Percentiles rank a stretch among this genome's conserved stretches.
Conservation (phyloP, 1,140 invertebrate species). For the Helicoverpa armigera region DNA sequence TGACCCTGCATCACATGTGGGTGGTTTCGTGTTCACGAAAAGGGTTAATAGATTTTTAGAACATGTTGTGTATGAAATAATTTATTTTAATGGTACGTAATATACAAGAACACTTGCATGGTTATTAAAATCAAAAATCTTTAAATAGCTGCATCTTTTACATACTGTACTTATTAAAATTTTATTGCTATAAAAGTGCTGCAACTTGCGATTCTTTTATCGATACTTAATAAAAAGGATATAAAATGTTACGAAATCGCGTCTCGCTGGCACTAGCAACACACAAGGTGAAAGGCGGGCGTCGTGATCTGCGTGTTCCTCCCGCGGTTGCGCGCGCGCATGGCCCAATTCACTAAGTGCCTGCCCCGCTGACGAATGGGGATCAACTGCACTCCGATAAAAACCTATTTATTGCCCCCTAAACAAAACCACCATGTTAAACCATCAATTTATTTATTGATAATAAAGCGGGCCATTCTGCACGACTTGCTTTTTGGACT, state of each 20-base stretch:
- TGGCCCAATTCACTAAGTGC: constrained; percentile 69
- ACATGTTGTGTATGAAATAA: background rate
- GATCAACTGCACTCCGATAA: constrained; percentile 56
- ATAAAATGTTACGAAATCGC: constrained; percentile 20
- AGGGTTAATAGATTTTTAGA: background rate
- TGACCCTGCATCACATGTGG: constrained; percentile 51
- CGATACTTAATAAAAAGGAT: background rate
- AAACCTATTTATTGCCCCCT: constrained; percentile 54
- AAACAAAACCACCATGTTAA: constrained; percentile 34
- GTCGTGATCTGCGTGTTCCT: constrained; percentile 56
- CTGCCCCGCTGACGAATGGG: constrained; percentile 66
- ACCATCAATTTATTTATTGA: constrained; percentile 58
- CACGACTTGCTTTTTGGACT: background rate
- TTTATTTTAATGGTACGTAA: background rate
- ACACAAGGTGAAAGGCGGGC: constrained; percentile 68
- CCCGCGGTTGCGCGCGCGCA: constrained; percentile 59
- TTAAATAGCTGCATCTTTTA: background rate
- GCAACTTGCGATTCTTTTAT: background rate
- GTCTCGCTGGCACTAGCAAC: constrained; percentile 36
- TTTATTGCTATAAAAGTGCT: background rate
- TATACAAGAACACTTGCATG: background rate
- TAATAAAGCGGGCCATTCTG: constrained; percentile 40
- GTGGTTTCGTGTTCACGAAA: background rate
- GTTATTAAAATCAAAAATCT: background rate
- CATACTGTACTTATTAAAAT: background rate